A percentile compares a stretch with the other conserved stretches of the same genome.
phyloP scores from a whole-genome alignment of 2,113 vertebrate species.

The Myotis yumanensis region DNA sequence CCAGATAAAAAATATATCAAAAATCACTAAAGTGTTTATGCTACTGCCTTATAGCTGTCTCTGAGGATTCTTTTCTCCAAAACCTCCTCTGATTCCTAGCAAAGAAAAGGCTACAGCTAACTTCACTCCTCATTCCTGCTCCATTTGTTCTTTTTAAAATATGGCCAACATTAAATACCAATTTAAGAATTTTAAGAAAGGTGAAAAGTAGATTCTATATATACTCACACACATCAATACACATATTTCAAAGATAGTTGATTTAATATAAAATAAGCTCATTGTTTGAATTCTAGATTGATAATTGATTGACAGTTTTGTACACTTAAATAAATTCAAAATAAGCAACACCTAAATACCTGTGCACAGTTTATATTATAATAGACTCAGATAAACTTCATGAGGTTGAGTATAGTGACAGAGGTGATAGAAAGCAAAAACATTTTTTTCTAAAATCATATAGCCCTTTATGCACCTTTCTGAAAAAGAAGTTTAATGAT shows the following conservation, averaged over 20 bases:
- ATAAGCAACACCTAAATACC: neutral
- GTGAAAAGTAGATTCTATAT: neutral
- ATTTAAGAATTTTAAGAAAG: conserved; percentile 37
- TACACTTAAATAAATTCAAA: conserved; percentile 21
- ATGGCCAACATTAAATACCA: neutral
- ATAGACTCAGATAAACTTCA: neutral
- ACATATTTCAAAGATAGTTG: neutral
- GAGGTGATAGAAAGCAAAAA: neutral
- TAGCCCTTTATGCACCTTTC: neutral
- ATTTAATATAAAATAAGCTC: neutral
- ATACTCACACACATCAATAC: neutral
- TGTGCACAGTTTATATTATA: neutral
- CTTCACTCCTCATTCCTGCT: neutral
- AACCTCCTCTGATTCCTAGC: neutral
- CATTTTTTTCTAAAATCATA: neutral
- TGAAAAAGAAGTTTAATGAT: neutral
- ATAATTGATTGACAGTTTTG: conserved; percentile 2
- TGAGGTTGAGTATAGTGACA: neutral
- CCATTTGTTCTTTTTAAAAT: neutral
- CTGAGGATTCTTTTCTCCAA: neutral
- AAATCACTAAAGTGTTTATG: neutral
- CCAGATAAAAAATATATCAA: neutral
- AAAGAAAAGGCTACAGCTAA: neutral
- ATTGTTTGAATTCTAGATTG: conserved; percentile 39
- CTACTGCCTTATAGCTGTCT: neutral